phyloP scores from a whole-genome alignment of 2,888 invertebrate species.

The Ochlodes sylvanus region DNA sequence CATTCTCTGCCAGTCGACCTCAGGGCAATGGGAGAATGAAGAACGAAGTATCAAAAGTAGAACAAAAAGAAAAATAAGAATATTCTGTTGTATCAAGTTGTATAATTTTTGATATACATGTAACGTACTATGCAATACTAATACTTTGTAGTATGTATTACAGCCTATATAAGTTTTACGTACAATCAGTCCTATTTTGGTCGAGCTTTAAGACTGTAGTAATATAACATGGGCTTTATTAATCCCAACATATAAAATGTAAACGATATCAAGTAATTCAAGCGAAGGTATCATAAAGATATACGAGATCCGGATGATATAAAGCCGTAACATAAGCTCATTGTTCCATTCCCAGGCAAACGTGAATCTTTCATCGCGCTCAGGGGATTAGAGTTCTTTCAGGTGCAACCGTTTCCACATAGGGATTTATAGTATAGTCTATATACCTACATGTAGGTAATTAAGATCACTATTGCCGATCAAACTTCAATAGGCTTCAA shows the following conservation, averaged over 20 bases:
- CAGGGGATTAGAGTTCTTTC: background rate
- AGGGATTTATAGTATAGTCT: background rate
- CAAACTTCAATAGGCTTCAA: background rate
- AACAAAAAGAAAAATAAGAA: too few relatives aligned
- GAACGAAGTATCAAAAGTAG: too few relatives aligned
- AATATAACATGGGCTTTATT: too few relatives aligned
- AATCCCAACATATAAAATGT: background rate
- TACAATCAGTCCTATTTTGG: too few relatives aligned
- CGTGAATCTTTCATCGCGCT: conserved; percentile 1
- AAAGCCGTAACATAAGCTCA: conserved; percentile 1
- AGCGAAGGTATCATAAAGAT: background rate
- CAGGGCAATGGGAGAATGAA: too few relatives aligned
- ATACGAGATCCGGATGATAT: background rate
- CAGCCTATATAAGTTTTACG: too few relatives aligned
- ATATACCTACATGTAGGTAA: background rate
- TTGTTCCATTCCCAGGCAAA: background rate
- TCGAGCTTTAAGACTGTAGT: too few relatives aligned
- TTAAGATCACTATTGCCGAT: background rate
- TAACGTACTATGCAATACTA: too few relatives aligned
- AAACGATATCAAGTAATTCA: background rate
- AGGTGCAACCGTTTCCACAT: background rate
- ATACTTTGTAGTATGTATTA: too few relatives aligned
- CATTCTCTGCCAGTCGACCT: too few relatives aligned
- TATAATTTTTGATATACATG: too few relatives aligned
- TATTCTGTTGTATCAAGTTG: too few relatives aligned